Percentiles rank a stretch among this genome's conserved stretches.
These are phyloP conservation scores for Bradypodion ventrale DNA, from an alignment of 2,797 vertebrate genomes.

Conservation along the genomic window DNA sequence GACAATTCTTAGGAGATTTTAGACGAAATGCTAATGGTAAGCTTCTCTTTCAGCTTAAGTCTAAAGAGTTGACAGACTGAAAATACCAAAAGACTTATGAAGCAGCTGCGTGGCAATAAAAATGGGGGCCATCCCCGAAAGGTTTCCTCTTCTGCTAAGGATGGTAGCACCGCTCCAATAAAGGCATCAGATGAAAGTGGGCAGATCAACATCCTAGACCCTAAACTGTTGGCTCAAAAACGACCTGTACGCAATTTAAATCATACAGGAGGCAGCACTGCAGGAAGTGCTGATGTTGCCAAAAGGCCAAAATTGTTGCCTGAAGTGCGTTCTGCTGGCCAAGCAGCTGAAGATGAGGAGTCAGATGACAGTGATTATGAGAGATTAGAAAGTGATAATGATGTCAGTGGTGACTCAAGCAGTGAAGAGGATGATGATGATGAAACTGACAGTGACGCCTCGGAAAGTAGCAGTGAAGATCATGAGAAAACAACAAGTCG, in stretches of 20 bases:
- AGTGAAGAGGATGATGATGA: not conserved
- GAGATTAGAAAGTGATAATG: not conserved
- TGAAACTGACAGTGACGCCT: not conserved
- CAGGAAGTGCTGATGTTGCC: not conserved
- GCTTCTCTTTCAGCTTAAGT: constrained; percentile 21
- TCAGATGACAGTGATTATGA: constrained; percentile 6
- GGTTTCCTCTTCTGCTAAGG: constrained; percentile 1
- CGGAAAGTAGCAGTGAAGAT: constrained; percentile 18
- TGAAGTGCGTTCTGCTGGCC: not conserved
- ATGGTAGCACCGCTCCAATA: not conserved
- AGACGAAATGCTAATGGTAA: not conserved
- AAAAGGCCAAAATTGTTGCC: constrained; percentile 33
- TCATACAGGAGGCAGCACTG: not conserved
- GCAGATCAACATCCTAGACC: not conserved
- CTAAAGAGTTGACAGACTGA: not conserved
- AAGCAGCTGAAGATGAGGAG: constrained; percentile 22
- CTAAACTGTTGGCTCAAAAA: constrained; percentile 8
- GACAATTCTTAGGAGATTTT: not conserved
- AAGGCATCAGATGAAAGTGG: not conserved
- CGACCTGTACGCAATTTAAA: not conserved
- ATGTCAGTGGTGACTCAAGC: not conserved
- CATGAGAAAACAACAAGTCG: not conserved
- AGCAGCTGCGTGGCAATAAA: constrained; percentile 9
- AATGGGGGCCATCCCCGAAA: constrained; percentile 11
- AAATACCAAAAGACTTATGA: constrained; percentile 20